These are phyloP conservation scores for Nansenia antarctica DNA, from an alignment of 2,113 vertebrate genomes.

Conservation along the genomic window DNA sequence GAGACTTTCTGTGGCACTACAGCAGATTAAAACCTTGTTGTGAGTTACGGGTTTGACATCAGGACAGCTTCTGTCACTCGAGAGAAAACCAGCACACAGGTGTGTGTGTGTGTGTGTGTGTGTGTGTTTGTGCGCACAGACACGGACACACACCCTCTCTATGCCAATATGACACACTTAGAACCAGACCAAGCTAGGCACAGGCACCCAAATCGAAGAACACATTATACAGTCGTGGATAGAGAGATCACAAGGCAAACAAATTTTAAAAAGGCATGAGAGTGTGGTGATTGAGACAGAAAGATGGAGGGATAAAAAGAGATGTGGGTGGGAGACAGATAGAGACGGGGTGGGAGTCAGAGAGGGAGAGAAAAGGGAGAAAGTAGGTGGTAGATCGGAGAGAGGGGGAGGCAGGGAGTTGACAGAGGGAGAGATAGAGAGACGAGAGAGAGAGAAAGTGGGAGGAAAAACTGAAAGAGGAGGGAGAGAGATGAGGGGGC, in stretches of 20 bases:
- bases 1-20: not conserved
- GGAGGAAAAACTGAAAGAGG: no score
- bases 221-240: not conserved
- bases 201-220: no score
- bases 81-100: not conserved
- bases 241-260: not conserved
- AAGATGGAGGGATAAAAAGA: not conserved
- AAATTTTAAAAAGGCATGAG: not conserved
- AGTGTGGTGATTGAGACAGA: not conserved
- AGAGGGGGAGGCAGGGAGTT: not conserved
- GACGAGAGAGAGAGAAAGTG: not conserved
- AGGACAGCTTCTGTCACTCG: not conserved
- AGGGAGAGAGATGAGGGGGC: not conserved
- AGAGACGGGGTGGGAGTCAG: not conserved
- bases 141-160: slow-evolving; percentile 9
- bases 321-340: not conserved
- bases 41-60: not conserved
- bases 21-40: not conserved
- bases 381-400: not conserved
- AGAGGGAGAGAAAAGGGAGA: not conserved
- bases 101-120: not conserved
- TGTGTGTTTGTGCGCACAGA: not conserved
- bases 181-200: no score
- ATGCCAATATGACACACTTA: not conserved
- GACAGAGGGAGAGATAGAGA: no score